A percentile compares a stretch with the other conserved stretches of the same genome.
phyloP scores from a whole-genome alignment of 1,140 invertebrate species.

The Ectropis grisescens region DNA sequence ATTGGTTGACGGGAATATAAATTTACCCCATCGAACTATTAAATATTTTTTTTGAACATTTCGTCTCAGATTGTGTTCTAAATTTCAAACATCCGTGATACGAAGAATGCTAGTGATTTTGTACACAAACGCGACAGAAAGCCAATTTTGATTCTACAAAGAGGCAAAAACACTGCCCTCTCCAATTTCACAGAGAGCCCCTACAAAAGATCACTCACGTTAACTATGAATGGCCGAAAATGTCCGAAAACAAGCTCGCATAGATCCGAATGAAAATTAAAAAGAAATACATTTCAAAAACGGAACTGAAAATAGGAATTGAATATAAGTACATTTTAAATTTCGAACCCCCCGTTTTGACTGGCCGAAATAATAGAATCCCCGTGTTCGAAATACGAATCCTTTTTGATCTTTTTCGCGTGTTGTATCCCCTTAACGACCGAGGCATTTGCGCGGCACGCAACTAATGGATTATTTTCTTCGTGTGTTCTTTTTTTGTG shows the following conservation, averaged over 20 bases:
- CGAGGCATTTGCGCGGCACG: slow-evolving; percentile 49
- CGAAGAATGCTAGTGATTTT: too few species aligned
- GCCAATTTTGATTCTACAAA: slow-evolving; percentile 58
- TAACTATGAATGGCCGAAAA: slow-evolving; percentile 67
- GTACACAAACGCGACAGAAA: slow-evolving; percentile 19
- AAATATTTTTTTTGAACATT: too few species aligned
- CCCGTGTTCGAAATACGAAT: slow-evolving; percentile 42
- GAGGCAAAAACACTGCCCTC: slow-evolving; percentile 55
- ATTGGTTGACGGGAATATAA: too few species aligned
- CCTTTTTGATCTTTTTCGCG: slow-evolving; percentile 56
- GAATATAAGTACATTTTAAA: slow-evolving; percentile 67
- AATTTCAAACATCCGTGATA: too few species aligned
- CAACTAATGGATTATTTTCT: slow-evolving; percentile 67
- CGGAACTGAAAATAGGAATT: slow-evolving; percentile 55
- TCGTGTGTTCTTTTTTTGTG: slow-evolving; percentile 55
- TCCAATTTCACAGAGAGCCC: slow-evolving; percentile 64
- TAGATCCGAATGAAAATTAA: slow-evolving; percentile 59
- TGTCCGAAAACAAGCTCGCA: slow-evolving; percentile 26
- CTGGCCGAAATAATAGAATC: slow-evolving; percentile 52
- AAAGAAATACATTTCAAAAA: slow-evolving; percentile 49
- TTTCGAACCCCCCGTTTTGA: slow-evolving; percentile 49
- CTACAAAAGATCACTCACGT: slow-evolving; percentile 65
- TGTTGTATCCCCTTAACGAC: slow-evolving; percentile 47
- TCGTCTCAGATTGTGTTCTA: too few species aligned
- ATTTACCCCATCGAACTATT: too few species aligned